Evolutionary conservation across 1,140 invertebrate species (phyloP).

Genomic region (Laupala kohalensis): DNA sequence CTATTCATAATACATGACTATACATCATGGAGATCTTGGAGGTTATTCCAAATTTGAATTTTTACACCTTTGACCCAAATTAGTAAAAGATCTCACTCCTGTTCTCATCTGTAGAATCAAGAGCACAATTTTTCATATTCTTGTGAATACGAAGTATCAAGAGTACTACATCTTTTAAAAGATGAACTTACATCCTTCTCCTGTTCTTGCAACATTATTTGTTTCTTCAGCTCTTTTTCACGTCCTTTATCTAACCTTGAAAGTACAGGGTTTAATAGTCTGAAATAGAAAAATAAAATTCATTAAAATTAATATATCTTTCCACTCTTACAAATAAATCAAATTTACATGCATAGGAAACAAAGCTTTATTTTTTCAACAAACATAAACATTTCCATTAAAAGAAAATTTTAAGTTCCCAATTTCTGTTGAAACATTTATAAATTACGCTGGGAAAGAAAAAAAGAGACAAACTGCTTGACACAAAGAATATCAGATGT

Average conservation of each 20-base stretch:
- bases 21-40: background rate
- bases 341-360: too few relatives aligned
- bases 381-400: too few relatives aligned
- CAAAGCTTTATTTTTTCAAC: too few relatives aligned
- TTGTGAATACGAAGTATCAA: background rate
- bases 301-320: too few relatives aligned
- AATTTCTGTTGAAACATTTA: too few relatives aligned
- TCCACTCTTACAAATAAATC: too few relatives aligned
- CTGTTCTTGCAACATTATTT: constrained; percentile 35
- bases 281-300: too few relatives aligned
- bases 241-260: constrained; percentile 60
- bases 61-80: background rate
- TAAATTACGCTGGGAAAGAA: too few relatives aligned
- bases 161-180: background rate
- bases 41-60: background rate
- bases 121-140: background rate
- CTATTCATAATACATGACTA: too few relatives aligned
- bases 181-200: constrained; percentile 24
- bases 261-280: constrained; percentile 76
- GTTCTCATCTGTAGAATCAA: background rate
- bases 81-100: background rate
- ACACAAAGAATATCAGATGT: too few relatives aligned
- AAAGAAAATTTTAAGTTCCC: too few relatives aligned
- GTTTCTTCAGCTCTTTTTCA: constrained; percentile 40
- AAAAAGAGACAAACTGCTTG: too few relatives aligned